Percentiles rank a stretch among this genome's conserved stretches.
Evolutionary conservation across 2,888 invertebrate species (phyloP).

Genomic region (Odontocolon sp.): DNA sequence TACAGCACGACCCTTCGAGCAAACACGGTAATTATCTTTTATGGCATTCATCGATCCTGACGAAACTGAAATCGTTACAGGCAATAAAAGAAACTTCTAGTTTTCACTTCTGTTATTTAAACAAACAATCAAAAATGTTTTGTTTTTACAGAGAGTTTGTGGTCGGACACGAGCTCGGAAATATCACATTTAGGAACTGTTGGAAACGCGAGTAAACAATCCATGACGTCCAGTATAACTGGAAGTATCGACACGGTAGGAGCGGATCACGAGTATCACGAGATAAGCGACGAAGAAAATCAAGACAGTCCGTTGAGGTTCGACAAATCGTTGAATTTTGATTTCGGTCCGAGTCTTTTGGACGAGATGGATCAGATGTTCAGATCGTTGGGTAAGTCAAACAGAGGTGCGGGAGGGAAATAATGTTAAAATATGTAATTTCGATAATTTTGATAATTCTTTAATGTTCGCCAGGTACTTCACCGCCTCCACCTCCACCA

Average conservation of each 20-base stretch:
- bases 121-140: background rate
- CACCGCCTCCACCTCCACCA: slow-evolving; percentile 74
- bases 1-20: slow-evolving; percentile 71
- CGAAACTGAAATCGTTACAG: too few relatives aligned
- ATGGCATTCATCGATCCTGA: too few relatives aligned
- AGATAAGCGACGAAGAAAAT: slow-evolving; percentile 90
- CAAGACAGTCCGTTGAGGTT: slow-evolving; percentile 81
- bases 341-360: slow-evolving; percentile 93
- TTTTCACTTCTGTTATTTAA: too few relatives aligned
- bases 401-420: background rate
- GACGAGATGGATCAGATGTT: slow-evolving; percentile 96
- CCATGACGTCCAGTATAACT: slow-evolving; percentile 69
- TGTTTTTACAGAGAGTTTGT: slow-evolving; percentile 73
- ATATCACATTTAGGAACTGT: slow-evolving; percentile 71
- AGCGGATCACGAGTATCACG: slow-evolving; percentile 88
- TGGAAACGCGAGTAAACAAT: slow-evolving; percentile 69
- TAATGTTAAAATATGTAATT: background rate
- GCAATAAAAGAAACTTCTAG: background rate
- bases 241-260: slow-evolving; percentile 67
- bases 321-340: slow-evolving; percentile 83
- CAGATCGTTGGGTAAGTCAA: slow-evolving; percentile 80
- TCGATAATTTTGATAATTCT: slow-evolving; percentile 13
- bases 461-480: slow-evolving; percentile 51
- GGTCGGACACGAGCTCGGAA: slow-evolving; percentile 77
- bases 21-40: slow-evolving; percentile 76